Evolutionary conservation across 2,888 invertebrate genomes (phyloP), one percentile per base, ranked within the genome.

Genomic region (Fragum fragum): DNA sequence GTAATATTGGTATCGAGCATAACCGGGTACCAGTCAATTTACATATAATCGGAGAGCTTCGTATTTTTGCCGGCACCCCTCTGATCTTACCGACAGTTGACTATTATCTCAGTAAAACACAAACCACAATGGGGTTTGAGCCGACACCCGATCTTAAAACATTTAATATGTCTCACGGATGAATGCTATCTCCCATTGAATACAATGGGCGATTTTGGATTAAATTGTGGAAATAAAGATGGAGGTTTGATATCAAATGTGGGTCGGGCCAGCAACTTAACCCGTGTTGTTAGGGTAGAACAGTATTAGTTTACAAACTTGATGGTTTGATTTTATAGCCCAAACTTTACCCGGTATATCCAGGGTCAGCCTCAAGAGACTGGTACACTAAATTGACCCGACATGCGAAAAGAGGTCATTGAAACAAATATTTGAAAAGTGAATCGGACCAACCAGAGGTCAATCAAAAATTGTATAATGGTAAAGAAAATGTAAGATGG

Each of bases 151-250:
- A 79, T 66, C 74, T 71, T 42, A 42, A 75, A 79, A 66, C 57
- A 79, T 79, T 79, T 79, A 79, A 79, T 79, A 75, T 75, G 79
- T 70, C 75, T 53, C 66, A 57, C 42, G 63, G 68, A 32, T 79
- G 79, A 79, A 79, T 79, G 70, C 57, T 73, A 79, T 70, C 79
- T 79, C 21, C 42, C 32, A 42, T 55, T 39, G 39, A 21, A 61
- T 71, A 79, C 79, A 79, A 79, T 79, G 72, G 75, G 26, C 52
- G 59, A 23, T 75, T 75, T 71, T 47, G 75, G 75, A 75, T 79
- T 75, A 79, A 79, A 71, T 79, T 74, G 63, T 75, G 61, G 52
- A 79, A 79, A 75, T 79, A 75, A 79, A 72, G 72, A 75, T 79
- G 66, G 75, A 63, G 55, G 69, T 29, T 42, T 26, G 75, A 79